phyloP scores from a whole-genome alignment of 2,888 invertebrate species.

The Dysmachus trigonus region DNA sequence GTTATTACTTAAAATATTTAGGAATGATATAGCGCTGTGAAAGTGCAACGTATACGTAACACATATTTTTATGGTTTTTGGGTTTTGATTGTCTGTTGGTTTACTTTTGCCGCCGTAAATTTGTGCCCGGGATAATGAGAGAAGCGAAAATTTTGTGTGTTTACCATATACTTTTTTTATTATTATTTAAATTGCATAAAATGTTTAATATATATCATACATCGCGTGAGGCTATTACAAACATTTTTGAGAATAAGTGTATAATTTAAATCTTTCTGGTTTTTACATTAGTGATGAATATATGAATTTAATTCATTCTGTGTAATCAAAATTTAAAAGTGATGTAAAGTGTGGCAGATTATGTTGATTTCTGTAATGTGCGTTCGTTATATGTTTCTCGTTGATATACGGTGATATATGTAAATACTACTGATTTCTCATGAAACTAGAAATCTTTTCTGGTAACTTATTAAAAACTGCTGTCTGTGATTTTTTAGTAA shows the following conservation, averaged over 20 bases:
- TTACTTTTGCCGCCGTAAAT: background rate
- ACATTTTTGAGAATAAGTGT: background rate
- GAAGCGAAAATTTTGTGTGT: background rate
- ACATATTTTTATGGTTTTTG: background rate
- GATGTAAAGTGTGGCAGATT: no score
- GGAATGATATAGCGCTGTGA: background rate
- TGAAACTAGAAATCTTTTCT: no score
- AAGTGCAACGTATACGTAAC: background rate
- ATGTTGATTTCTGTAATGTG: no score
- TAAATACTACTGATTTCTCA: no score
- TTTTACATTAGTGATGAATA: background rate
- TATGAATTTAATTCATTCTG: no score
- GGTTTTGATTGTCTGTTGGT: background rate
- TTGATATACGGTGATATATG: no score
- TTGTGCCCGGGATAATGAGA: background rate
- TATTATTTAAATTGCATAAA: background rate
- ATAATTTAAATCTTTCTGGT: background rate
- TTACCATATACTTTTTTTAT: background rate
- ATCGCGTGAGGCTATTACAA: background rate
- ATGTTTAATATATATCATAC: background rate
- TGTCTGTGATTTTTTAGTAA: no score
- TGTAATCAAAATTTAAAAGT: background rate
- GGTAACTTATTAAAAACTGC: no score
- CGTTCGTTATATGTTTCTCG: no score
- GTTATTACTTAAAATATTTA: background rate